Evolutionary conservation across 2,888 invertebrate genomes (phyloP).

Genomic region (Bursaphelenchus okinawaensis): DNA sequence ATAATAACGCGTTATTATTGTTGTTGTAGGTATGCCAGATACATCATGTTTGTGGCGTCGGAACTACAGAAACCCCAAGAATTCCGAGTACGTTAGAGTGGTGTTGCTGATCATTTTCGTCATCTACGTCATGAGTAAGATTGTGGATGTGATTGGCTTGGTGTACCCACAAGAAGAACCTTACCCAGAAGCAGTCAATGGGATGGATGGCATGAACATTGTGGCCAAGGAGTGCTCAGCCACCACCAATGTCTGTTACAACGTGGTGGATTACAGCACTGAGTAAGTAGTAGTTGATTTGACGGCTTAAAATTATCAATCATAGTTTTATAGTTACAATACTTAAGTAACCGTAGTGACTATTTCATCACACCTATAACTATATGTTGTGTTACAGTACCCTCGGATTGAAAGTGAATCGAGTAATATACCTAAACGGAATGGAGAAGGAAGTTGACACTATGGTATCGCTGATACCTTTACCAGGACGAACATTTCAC

Average conservation of each 20-base stretch:
- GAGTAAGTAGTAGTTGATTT: background rate
- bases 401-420: conserved; percentile 21
- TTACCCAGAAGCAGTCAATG: background rate
- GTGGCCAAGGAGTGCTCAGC: conserved; percentile 8
- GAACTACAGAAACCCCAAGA: too few relatives aligned
- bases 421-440: conserved; percentile 36
- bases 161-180: background rate
- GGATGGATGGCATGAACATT: conserved; percentile 1
- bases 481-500: conserved; percentile 17
- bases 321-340: too few relatives aligned
- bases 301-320: too few relatives aligned
- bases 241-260: conserved; percentile 4
- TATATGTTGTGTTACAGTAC: background rate
- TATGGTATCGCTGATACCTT: conserved; percentile 30
- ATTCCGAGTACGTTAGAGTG: background rate
- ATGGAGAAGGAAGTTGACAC: conserved; percentile 41
- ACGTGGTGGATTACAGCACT: conserved; percentile 10
- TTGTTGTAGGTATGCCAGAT: background rate
- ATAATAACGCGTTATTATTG: too few relatives aligned
- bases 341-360: too few relatives aligned
- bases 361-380: background rate
- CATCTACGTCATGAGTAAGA: background rate
- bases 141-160: background rate
- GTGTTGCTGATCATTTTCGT: background rate
- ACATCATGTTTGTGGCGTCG: background rate